phyloP scores from a whole-genome alignment of 1,140 invertebrate genomes.

The Aphis gossypii region DNA sequence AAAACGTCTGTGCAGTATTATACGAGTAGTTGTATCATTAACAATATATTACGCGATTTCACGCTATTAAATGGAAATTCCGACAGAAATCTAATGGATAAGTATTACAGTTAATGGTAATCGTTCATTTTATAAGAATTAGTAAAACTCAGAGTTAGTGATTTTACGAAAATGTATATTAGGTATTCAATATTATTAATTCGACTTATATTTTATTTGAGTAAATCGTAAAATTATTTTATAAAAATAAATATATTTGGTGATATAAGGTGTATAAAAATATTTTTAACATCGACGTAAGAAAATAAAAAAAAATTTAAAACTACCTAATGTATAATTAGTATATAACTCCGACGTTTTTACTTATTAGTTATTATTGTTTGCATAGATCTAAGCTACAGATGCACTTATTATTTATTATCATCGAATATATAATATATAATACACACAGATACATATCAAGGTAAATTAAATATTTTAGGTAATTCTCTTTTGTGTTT shows the following conservation, averaged over 20 bases:
- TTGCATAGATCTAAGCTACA: not conserved
- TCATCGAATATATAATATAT: too few relatives aligned
- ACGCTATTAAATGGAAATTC: conserved; percentile 15
- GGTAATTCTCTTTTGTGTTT: not conserved
- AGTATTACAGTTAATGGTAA: not conserved
- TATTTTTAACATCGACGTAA: not conserved
- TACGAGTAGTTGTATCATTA: not conserved
- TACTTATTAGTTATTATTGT: not conserved
- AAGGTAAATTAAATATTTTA: not conserved
- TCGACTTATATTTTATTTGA: not conserved
- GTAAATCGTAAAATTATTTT: not conserved
- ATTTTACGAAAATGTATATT: not conserved
- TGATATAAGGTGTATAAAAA: not conserved
- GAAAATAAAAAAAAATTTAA: not conserved
- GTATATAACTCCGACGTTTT: not conserved
- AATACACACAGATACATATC: too few relatives aligned
- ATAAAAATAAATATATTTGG: not conserved
- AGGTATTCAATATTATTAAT: not conserved
- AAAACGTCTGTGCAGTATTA: not conserved
- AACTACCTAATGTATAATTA: not conserved
- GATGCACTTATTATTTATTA: too few relatives aligned
- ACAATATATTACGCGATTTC: conserved; percentile 29
- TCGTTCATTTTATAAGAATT: not conserved
- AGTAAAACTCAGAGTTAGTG: not conserved
- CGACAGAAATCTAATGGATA: not conserved